phyloP scores from a whole-genome alignment of 2,888 invertebrate genomes.

The Tillus elongatus region DNA sequence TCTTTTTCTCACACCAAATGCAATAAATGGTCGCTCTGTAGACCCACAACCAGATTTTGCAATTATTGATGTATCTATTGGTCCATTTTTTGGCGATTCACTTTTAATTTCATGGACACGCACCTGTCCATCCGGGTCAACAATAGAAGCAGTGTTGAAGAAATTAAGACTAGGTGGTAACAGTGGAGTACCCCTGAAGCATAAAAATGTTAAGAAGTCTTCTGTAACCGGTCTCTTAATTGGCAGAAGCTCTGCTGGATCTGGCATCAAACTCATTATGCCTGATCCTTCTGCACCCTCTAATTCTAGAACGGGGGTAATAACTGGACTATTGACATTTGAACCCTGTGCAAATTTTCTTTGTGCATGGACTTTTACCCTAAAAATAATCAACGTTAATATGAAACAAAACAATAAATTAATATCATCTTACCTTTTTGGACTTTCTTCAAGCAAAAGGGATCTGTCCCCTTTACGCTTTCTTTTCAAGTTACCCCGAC shows the following conservation, averaged over 20 bases:
- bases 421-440: conserved; percentile 38
- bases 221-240: conserved; percentile 70
- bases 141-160: conserved; percentile 47
- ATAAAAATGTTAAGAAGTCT: conserved; percentile 77
- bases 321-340: conserved; percentile 48
- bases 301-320: conserved; percentile 53
- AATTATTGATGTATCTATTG: conserved; percentile 32
- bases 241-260: conserved; percentile 52
- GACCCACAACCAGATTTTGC: conserved; percentile 29
- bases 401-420: conserved; percentile 9
- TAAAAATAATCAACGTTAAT: conserved; percentile 32
- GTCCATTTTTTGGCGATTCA: conserved; percentile 34
- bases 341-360: conserved; percentile 81
- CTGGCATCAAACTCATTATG: conserved; percentile 39
- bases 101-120: conserved; percentile 36
- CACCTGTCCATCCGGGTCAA: conserved; percentile 36
- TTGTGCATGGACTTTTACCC: conserved; percentile 76
- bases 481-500: conserved; percentile 38
- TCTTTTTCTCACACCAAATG: conserved; percentile 50
- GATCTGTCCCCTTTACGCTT: conserved; percentile 38
- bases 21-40: conserved; percentile 41
- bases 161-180: conserved; percentile 65
- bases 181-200: conserved; percentile 67
- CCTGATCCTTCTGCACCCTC: conserved; percentile 44
- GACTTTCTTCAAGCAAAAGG: conserved; percentile 38